phyloP scores from a whole-genome alignment of 2,113 vertebrate species.

The Ophthalmolycus amberensis region DNA sequence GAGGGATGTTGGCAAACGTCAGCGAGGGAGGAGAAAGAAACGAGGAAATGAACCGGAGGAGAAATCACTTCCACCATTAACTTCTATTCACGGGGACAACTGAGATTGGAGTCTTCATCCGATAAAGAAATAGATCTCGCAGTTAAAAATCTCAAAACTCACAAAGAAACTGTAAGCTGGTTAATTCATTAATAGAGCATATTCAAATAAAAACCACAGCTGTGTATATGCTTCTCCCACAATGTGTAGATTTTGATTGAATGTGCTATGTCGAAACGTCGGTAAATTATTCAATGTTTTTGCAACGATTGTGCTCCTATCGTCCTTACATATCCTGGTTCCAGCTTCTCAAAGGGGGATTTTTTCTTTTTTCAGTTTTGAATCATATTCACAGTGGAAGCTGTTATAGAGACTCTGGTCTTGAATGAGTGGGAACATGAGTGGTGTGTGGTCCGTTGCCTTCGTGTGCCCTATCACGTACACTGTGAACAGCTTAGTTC shows the following conservation, averaged over 20 bases:
- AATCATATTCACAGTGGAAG: background rate
- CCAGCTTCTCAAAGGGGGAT: background rate
- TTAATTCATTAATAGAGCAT: background rate
- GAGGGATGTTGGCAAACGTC: conserved; percentile 34
- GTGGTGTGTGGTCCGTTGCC: background rate
- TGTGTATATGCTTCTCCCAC: too few species aligned
- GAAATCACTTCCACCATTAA: conserved; percentile 19
- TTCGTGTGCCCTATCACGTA: conserved; percentile 25
- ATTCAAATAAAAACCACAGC: background rate
- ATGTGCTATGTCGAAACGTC: too few species aligned
- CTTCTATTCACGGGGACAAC: background rate
- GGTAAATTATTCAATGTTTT: too few species aligned
- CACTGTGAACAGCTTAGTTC: conserved; percentile 2
- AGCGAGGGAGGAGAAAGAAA: background rate
- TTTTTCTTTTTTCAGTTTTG: background rate
- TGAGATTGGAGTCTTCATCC: background rate
- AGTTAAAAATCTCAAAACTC: background rate
- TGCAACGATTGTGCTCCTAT: too few species aligned
- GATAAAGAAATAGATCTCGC: background rate
- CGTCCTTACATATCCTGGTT: too few species aligned
- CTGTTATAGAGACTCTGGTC: background rate
- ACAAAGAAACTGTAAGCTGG: background rate
- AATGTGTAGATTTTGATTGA: too few species aligned
- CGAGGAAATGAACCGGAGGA: conserved; percentile 30
- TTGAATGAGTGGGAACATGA: background rate